Conservation (phyloP, 2,888 invertebrate genomes). For the Acleris sparsana region DNA sequence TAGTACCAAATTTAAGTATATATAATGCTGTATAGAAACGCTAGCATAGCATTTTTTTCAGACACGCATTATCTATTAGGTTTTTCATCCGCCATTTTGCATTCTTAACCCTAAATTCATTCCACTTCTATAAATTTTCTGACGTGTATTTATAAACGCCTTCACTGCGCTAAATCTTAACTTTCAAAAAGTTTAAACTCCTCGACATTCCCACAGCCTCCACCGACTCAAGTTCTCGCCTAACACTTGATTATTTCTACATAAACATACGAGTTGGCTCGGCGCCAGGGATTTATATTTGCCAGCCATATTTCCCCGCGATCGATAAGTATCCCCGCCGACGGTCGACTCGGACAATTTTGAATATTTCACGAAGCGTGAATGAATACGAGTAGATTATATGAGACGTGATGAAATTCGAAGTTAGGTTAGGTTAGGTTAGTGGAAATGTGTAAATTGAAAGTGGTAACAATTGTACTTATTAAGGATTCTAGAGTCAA, state of each 20-base stretch:
- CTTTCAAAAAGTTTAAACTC: too few species aligned
- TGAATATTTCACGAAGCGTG: constrained; percentile 31
- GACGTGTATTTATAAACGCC: too few species aligned
- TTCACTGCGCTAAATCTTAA: too few species aligned
- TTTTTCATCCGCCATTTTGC: too few species aligned
- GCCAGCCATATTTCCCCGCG: constrained; percentile 31
- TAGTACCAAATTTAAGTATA: too few species aligned
- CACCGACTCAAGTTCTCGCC: not conserved
- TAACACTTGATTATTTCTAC: constrained; percentile 30
- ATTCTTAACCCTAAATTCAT: too few species aligned
- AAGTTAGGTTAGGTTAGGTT: constrained; percentile 19
- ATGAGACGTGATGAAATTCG: constrained; percentile 29
- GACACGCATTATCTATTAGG: too few species aligned
- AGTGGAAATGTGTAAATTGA: constrained; percentile 14
- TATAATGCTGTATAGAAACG: too few species aligned
- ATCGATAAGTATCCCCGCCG: constrained; percentile 27
- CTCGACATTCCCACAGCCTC: too few species aligned
- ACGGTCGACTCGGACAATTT: not conserved
- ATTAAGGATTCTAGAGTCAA: not conserved
- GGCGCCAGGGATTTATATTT: constrained; percentile 31
- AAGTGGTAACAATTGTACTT: not conserved
- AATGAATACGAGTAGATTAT: too few species aligned
- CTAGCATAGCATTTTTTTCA: too few species aligned
- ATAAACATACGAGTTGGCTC: constrained; percentile 28
- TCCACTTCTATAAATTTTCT: too few species aligned